These are phyloP conservation scores for Pomatorhinus ruficollis DNA, from an alignment of 2,113 vertebrate species.

Conservation along the genomic window DNA sequence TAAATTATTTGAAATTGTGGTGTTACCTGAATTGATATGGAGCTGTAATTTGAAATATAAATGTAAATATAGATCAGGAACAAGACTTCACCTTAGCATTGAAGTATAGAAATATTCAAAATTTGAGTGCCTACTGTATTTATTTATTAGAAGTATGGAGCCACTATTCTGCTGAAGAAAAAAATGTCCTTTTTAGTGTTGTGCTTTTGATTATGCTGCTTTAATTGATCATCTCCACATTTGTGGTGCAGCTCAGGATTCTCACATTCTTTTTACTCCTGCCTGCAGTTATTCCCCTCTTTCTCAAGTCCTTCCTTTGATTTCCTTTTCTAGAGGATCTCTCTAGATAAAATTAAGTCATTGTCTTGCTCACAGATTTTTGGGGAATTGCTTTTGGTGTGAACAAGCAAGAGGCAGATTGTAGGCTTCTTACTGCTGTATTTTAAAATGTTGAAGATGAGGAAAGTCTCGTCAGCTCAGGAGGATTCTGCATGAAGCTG, in stretches of 20 bases:
- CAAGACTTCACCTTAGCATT: background rate
- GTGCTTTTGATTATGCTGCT: background rate
- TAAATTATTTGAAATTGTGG: background rate
- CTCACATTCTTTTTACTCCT: background rate
- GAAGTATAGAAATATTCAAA: background rate
- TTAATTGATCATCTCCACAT: background rate
- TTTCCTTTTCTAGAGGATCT: background rate
- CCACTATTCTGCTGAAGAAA: background rate
- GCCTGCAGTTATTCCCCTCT: background rate
- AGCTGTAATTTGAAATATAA: background rate
- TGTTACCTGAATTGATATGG: background rate
- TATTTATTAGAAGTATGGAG: background rate
- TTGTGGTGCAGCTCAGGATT: background rate
- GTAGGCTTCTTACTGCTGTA: background rate
- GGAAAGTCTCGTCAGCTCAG: background rate
- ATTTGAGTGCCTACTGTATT: background rate
- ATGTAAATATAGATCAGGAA: background rate
- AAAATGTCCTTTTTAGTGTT: background rate
- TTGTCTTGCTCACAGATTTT: background rate
- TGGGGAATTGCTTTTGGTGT: background rate
- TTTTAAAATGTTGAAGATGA: background rate
- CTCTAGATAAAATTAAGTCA: background rate
- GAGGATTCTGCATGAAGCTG: background rate
- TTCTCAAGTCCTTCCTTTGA: background rate
- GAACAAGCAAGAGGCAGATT: background rate